Conservation (phyloP, 2,113 vertebrate species). For the Paratilapia polleni region DNA sequence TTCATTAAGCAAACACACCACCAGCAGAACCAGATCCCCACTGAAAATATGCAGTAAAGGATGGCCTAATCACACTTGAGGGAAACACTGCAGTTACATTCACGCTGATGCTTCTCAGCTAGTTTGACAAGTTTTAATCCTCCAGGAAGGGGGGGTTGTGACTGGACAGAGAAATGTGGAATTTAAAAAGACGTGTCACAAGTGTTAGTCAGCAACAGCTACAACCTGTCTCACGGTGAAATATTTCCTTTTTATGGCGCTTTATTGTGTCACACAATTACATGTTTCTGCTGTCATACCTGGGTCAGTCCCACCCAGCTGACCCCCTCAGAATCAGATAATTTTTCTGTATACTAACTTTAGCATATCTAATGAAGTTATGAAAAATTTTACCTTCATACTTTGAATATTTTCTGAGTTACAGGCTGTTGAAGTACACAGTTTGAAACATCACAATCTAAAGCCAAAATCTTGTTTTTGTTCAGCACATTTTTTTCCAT, state of each 20-base stretch:
- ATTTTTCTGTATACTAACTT: background rate
- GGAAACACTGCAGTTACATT: background rate
- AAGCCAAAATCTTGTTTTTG: background rate
- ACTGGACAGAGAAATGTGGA: background rate
- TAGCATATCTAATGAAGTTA: background rate
- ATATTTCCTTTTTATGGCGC: background rate
- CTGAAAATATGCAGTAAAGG: conserved; percentile 1
- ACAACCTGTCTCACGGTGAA: background rate
- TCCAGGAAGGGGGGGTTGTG: background rate
- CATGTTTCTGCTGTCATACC: background rate
- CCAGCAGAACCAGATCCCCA: conserved; percentile 43
- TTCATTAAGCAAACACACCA: conserved; percentile 43
- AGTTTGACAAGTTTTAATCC: conserved; percentile 35
- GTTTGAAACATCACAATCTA: background rate
- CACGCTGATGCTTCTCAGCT: background rate
- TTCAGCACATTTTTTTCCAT: background rate
- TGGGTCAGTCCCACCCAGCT: rapidly evolving
- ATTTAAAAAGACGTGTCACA: background rate
- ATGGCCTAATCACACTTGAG: background rate
- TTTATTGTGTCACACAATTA: background rate
- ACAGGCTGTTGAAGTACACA: background rate
- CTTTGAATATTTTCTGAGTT: background rate
- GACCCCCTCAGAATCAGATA: background rate
- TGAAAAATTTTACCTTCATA: background rate
- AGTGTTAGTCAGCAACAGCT: background rate